These are phyloP conservation scores for Liolophura sinensis DNA, from an alignment of 1,140 invertebrate genomes.

Conservation along the genomic window DNA sequence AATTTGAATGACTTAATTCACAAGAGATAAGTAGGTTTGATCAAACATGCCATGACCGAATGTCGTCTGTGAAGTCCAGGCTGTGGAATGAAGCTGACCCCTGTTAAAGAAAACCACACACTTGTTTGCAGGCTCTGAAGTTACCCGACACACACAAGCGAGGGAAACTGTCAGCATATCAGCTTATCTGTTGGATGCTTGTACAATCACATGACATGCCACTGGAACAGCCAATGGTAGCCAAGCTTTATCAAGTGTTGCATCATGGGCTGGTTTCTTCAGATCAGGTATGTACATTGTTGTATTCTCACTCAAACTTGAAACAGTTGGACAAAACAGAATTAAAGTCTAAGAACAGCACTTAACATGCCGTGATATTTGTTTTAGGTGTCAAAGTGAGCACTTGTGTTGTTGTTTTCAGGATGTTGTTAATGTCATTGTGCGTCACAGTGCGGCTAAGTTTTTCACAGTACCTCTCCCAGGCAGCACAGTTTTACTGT, in stretches of 20 bases:
- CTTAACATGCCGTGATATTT: not conserved
- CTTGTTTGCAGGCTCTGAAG: conserved; percentile 41
- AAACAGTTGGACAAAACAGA: no score
- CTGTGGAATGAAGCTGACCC: no score
- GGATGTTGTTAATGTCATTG: conserved; percentile 68
- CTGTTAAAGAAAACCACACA: no score
- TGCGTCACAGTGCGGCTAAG: conserved; percentile 75
- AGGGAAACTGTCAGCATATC: conserved; percentile 79
- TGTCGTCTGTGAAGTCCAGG: no score
- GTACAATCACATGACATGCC: conserved; percentile 66
- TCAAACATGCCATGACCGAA: no score
- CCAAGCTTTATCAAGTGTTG: conserved; percentile 85
- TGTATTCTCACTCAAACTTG: not conserved
- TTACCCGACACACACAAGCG: conserved; percentile 59
- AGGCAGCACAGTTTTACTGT: conserved; percentile 81
- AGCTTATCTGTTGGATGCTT: conserved; percentile 76
- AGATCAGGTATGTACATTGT: conserved; percentile 61
- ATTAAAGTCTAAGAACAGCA: no score
- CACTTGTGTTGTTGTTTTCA: conserved; percentile 37
- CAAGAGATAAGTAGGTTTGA: no score
- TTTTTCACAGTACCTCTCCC: conserved; percentile 87
- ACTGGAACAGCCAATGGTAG: conserved; percentile 72
- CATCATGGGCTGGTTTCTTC: conserved; percentile 72
- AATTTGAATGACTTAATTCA: no score
- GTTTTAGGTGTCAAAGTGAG: no score